Percentiles rank a stretch among this genome's conserved stretches.
phyloP scores from a whole-genome alignment of 2,113 vertebrate species.

The Herpetotheres cachinnans region DNA sequence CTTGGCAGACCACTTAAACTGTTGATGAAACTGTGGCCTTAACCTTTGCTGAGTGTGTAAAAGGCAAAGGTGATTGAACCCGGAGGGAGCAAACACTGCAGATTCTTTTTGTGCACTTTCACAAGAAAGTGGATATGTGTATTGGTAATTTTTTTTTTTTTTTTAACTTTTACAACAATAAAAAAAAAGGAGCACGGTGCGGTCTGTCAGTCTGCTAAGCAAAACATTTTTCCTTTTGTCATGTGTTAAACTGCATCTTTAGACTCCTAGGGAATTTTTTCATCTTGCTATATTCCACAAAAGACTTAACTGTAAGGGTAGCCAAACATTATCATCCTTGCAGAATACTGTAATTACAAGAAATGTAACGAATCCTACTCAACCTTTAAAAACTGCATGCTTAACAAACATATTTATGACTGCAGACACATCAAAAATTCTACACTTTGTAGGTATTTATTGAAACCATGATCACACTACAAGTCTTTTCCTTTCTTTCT shows the following conservation, averaged over 20 bases:
- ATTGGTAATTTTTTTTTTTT: neutral
- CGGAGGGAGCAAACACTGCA: neutral
- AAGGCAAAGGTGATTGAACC: neutral
- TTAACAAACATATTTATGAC: conserved; percentile 8
- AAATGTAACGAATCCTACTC: neutral
- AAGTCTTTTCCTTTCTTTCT: neutral
- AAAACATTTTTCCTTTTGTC: neutral
- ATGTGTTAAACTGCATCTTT: neutral
- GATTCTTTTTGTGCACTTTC: neutral
- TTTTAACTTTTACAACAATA: neutral
- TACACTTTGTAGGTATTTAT: neutral
- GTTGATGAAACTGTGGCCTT: neutral
- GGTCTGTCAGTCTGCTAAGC: neutral
- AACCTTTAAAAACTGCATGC: conserved; percentile 20
- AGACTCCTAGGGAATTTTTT: neutral
- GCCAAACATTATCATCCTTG: neutral
- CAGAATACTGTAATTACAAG: neutral
- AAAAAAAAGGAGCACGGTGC: neutral
- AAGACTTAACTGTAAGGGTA: neutral
- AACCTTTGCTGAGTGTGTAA: neutral
- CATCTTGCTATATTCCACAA: neutral
- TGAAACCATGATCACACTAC: neutral
- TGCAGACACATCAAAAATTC: neutral
- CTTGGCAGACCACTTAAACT: neutral
- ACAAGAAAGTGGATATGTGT: neutral